Evolutionary conservation across 2,888 invertebrate genomes (phyloP).

Genomic region (Orthosia cruda): DNA sequence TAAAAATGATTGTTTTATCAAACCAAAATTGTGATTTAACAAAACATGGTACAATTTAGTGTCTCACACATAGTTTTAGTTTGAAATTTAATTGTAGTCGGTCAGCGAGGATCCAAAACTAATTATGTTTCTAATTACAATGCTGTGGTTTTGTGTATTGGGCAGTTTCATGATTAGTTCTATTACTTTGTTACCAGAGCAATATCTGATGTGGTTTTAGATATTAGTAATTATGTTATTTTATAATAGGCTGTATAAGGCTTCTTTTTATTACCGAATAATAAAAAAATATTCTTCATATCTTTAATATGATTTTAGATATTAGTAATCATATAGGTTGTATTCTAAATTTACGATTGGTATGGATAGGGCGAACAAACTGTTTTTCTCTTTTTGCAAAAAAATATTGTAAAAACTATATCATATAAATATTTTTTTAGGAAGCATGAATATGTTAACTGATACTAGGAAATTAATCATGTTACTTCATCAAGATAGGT

Average conservation of each 20-base stretch:
- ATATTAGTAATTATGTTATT: slow-evolving; percentile 5
- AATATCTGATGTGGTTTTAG: slow-evolving; percentile 34
- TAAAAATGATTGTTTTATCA: neutral
- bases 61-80: neutral
- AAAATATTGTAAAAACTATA: too few species aligned
- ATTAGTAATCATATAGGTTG: neutral
- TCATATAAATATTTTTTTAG: too few species aligned
- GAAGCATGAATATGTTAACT: too few species aligned
- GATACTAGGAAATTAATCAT: too few species aligned
- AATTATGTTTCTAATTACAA: slow-evolving; percentile 47
- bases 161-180: slow-evolving; percentile 42
- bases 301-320: neutral
- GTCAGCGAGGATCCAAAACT: slow-evolving; percentile 32
- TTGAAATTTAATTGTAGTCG: slow-evolving; percentile 10
- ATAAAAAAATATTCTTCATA: neutral
- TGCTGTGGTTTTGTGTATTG: slow-evolving; percentile 31
- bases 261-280: too few species aligned
- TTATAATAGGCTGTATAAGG: neutral
- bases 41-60: neutral
- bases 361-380: too few species aligned
- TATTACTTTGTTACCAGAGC: slow-evolving; percentile 17
- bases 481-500: too few species aligned
- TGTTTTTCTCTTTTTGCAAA: too few species aligned
- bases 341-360: too few species aligned
- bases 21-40: neutral